These are phyloP conservation scores for Metacarcinus magister DNA, from an alignment of 2,888 invertebrate species.

Conservation along the genomic window DNA sequence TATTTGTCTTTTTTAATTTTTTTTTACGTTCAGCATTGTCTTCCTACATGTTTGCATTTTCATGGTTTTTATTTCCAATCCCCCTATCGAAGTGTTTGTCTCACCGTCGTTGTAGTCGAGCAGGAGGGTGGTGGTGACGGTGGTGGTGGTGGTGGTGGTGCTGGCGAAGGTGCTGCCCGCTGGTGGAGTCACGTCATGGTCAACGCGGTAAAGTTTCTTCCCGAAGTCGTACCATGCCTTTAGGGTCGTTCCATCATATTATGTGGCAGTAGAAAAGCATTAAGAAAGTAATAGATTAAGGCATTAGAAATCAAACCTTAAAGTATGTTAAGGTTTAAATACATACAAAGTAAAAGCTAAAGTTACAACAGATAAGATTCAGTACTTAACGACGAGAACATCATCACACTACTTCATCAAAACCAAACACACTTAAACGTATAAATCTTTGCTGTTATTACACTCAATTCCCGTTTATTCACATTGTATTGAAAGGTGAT, in stretches of 20 bases:
- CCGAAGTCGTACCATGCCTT: constrained; percentile 75
- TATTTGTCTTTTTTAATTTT: background rate
- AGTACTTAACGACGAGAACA: too few relatives aligned
- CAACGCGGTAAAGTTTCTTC: constrained; percentile 73
- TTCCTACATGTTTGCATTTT: background rate
- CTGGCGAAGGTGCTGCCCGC: background rate
- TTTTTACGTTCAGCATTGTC: background rate
- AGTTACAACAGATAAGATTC: too few relatives aligned
- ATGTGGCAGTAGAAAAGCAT: background rate
- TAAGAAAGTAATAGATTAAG: background rate
- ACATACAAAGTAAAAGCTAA: too few relatives aligned
- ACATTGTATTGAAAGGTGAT: too few relatives aligned
- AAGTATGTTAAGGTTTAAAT: too few relatives aligned
- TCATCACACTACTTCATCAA: too few relatives aligned
- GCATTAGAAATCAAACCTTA: too few relatives aligned
- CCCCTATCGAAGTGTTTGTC: background rate
- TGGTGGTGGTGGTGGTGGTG: background rate
- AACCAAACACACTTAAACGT: too few relatives aligned
- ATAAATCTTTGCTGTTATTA: too few relatives aligned
- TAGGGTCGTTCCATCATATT: background rate
- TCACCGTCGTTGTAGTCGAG: constrained; percentile 35
- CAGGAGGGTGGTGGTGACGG: background rate
- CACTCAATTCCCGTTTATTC: too few relatives aligned
- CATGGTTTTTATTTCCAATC: background rate
- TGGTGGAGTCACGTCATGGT: constrained; percentile 62